Percentiles rank a stretch among this genome's conserved stretches.
Evolutionary conservation across 2,113 vertebrate genomes (phyloP).

Genomic region (Capreolus pygargus): DNA sequence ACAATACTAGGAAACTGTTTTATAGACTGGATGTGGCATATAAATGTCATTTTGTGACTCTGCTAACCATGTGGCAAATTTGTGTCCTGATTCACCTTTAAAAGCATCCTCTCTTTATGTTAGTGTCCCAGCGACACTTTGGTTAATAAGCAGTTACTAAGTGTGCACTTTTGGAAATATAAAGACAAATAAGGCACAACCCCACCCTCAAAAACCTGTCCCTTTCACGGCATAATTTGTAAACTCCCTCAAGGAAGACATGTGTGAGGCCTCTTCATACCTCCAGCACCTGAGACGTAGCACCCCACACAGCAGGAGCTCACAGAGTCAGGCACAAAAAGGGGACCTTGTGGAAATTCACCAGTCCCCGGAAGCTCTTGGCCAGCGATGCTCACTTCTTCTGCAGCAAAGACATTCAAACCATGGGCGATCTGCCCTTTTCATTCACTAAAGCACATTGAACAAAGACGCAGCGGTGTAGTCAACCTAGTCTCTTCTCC

Average conservation of each 20-base stretch:
- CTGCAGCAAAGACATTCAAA: constrained; percentile 1
- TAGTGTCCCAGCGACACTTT: background rate
- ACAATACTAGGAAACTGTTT: constrained; percentile 2
- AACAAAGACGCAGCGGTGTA: background rate
- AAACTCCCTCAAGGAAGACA: background rate
- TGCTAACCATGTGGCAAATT: background rate
- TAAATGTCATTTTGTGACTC: constrained; percentile 2
- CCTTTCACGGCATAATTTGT: background rate
- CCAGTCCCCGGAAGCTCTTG: background rate
- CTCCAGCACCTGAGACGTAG: background rate
- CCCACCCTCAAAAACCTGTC: background rate
- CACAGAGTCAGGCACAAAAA: background rate
- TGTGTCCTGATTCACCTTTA: background rate
- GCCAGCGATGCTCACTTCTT: background rate
- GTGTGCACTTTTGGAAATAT: background rate
- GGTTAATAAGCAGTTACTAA: background rate
- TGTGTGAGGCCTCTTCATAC: background rate
- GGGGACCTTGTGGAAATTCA: background rate
- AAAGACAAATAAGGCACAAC: background rate
- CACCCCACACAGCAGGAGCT: background rate
- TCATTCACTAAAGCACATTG: background rate
- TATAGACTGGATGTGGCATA: background rate
- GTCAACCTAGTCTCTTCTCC: background rate
- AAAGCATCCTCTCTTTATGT: background rate
- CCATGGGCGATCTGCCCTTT: background rate